A percentile compares a stretch with the other conserved stretches of the same genome.
Evolutionary conservation across 1,140 invertebrate genomes (phyloP).

Genomic region (Leptopilina boulardi): DNA sequence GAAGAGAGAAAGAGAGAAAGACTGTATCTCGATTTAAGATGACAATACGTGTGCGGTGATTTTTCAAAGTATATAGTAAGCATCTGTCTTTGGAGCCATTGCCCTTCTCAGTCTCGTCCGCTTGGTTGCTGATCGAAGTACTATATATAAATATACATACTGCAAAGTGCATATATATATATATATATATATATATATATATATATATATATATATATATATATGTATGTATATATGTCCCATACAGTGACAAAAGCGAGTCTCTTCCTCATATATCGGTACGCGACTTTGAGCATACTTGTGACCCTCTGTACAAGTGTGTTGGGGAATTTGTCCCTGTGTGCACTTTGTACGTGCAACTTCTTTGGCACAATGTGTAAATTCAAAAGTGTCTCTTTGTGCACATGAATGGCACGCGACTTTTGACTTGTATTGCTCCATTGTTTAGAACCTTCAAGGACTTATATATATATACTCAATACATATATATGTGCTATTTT

Average conservation of each 20-base stretch:
- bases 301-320: background rate
- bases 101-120: slow-evolving; percentile 4
- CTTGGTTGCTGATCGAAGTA: background rate
- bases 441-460: slow-evolving; percentile 4
- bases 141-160: background rate
- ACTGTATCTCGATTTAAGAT: background rate
- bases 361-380: slow-evolving; percentile 1
- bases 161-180: background rate
- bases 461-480: slow-evolving; percentile 7
- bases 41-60: slow-evolving; percentile 5
- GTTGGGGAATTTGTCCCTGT: background rate
- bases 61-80: background rate
- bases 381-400: slow-evolving; percentile 5
- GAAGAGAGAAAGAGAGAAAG: no score
- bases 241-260: no score
- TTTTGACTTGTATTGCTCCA: slow-evolving; percentile 14
- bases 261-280: background rate
- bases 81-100: slow-evolving; percentile 15
- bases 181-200: background rate
- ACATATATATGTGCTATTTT: background rate
- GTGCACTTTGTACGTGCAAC: background rate
- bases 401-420: slow-evolving; percentile 30
- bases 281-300: background rate
- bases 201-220: background rate
- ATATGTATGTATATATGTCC: background rate